These are phyloP conservation scores for Mormyrus proboscirostris DNA, from an alignment of 2,797 vertebrate species.

Conservation along the genomic window DNA sequence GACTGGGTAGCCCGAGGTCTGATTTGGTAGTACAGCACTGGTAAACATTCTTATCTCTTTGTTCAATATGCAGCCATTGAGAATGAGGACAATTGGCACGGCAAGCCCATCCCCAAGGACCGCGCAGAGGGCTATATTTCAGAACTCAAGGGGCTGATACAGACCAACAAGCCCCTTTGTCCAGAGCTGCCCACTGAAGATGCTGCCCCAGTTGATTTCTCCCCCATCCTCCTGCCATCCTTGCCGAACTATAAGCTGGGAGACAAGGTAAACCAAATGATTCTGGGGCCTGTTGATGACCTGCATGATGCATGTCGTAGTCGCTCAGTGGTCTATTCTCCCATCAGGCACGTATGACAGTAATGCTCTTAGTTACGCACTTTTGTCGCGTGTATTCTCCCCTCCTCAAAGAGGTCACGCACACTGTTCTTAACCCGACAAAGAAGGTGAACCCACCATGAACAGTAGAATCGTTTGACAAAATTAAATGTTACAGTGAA, in stretches of 20 bases:
- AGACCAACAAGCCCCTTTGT: conserved; percentile 57
- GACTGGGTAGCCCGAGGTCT: background rate
- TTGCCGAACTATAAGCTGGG: conserved; percentile 65
- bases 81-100: conserved; percentile 76
- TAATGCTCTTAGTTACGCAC: background rate
- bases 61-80: conserved; percentile 61
- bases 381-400: background rate
- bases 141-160: conserved; percentile 64
- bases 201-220: conserved; percentile 46
- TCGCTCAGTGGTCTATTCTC: background rate
- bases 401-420: background rate
- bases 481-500: too few species aligned
- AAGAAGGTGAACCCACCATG: background rate
- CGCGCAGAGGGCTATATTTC: conserved; percentile 58
- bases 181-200: conserved; percentile 66
- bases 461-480: too few species aligned
- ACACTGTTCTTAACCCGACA: background rate
- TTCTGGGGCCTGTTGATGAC: background rate
- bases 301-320: background rate
- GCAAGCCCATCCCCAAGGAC: conserved; percentile 77
- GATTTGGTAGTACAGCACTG: background rate
- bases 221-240: conserved; percentile 51
- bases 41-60: background rate
- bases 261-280: conserved; percentile 62
- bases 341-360: background rate